These are phyloP conservation scores for Megaleporinus macrocephalus DNA, from an alignment of 2,113 vertebrate species.

Conservation along the genomic window DNA sequence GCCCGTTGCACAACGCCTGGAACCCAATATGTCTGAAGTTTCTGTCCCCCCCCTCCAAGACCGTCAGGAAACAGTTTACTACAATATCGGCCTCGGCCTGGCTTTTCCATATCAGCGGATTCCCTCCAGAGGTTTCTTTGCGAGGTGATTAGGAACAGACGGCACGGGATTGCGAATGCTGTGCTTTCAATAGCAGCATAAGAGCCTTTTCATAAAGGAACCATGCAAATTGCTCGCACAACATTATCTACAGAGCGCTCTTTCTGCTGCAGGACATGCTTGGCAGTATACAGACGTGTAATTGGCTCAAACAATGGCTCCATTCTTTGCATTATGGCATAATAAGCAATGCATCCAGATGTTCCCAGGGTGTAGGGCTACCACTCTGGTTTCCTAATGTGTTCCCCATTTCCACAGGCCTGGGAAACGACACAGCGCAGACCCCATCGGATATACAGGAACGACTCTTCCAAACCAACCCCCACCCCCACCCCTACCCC, in stretches of 20 bases:
- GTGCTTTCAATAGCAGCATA: slow-evolving; percentile 47
- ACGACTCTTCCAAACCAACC: slow-evolving; percentile 38
- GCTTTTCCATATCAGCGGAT: slow-evolving; percentile 36
- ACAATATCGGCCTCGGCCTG: slow-evolving; percentile 19
- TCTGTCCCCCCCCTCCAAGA: neutral
- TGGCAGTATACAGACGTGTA: slow-evolving; percentile 65
- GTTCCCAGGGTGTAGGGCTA: slow-evolving; percentile 65
- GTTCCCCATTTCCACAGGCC: slow-evolving; percentile 73
- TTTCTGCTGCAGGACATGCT: slow-evolving; percentile 61
- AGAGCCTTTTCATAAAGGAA: slow-evolving; percentile 50
- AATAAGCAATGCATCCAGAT: slow-evolving; percentile 73
- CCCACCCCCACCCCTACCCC: slow-evolving; percentile 1
- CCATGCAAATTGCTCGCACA: slow-evolving; percentile 53
- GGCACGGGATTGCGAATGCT: slow-evolving; percentile 10
- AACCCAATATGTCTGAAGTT: neutral
- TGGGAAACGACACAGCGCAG: slow-evolving; percentile 69
- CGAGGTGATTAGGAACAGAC: slow-evolving; percentile 48
- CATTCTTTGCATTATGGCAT: slow-evolving; percentile 72
- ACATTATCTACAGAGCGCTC: slow-evolving; percentile 36
- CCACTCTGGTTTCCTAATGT: slow-evolving; percentile 65
- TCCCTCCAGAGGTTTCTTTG: slow-evolving; percentile 29
- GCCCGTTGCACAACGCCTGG: too few relatives aligned
- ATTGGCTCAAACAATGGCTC: slow-evolving; percentile 75
- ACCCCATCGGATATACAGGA: slow-evolving; percentile 53
- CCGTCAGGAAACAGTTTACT: slow-evolving; percentile 22